phyloP scores from a whole-genome alignment of 92 coral and sea anemone species.

The Palythoa heliodiscus region DNA sequence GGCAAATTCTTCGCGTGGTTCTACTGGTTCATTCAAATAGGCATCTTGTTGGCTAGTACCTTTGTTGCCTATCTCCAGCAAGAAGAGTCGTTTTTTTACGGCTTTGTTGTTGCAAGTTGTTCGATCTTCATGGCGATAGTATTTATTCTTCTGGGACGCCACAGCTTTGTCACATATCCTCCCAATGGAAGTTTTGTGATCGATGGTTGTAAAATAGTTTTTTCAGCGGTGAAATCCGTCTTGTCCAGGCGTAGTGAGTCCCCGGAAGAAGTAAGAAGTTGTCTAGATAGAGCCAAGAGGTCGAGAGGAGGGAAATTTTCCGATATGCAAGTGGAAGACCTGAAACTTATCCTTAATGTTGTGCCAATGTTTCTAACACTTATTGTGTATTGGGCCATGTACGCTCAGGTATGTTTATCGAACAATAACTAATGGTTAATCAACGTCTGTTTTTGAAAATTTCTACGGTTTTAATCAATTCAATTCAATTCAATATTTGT shows the following conservation, averaged over 20 bases:
- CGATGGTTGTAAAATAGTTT: conserved; percentile 57
- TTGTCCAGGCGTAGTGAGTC: conserved; percentile 6
- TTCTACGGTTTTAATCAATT: too few relatives aligned
- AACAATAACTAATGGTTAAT: too few relatives aligned
- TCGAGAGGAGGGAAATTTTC: conserved; percentile 55
- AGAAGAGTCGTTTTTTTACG: conserved; percentile 64
- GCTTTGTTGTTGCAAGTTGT: conserved; percentile 58
- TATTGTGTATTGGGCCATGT: conserved; percentile 69
- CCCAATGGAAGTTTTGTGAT: conserved; percentile 60
- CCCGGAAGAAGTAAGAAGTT: not conserved
- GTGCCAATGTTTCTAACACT: conserved; percentile 72
- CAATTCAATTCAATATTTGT: too few relatives aligned
- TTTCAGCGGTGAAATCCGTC: conserved; percentile 41
- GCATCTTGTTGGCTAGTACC: conserved; percentile 65
- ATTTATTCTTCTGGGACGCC: conserved; percentile 61
- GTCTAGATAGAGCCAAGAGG: conserved; percentile 72
- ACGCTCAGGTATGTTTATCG: conserved; percentile 62
- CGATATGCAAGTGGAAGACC: conserved; percentile 66
- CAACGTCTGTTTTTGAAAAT: too few relatives aligned
- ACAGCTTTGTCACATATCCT: conserved; percentile 41
- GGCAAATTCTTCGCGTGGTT: conserved; percentile 74
- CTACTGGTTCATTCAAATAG: conserved; percentile 74
- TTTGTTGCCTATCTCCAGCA: conserved; percentile 78
- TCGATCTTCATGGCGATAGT: conserved; percentile 51
- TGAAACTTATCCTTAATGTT: conserved; percentile 63